phyloP scores from a whole-genome alignment of 2,113 vertebrate genomes.

The Crotalus viridis region DNA sequence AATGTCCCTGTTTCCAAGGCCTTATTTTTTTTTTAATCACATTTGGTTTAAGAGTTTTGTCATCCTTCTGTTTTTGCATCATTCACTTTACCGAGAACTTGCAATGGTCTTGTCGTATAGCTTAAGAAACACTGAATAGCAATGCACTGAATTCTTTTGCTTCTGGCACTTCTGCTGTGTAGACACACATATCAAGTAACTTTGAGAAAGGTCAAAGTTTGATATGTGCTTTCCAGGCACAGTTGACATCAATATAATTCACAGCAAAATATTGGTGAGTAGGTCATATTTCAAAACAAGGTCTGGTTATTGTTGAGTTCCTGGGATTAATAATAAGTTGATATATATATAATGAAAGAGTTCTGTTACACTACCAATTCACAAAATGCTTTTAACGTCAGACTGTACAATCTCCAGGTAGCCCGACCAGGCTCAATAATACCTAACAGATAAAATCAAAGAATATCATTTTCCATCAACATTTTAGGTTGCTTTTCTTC shows the following conservation, averaged over 20 bases:
- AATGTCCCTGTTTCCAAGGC: neutral
- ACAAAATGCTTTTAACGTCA: slow-evolving; percentile 14
- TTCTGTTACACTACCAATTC: neutral
- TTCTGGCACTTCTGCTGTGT: neutral
- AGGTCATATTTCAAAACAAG: slow-evolving; percentile 16
- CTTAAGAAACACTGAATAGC: neutral
- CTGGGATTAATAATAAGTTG: neutral
- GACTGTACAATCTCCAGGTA: neutral
- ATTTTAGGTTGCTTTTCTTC: neutral
- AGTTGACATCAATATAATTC: neutral
- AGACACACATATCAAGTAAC: neutral
- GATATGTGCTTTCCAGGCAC: neutral
- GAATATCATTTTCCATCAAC: neutral
- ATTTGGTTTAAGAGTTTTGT: neutral
- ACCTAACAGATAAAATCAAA: neutral
- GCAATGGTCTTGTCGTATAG: neutral
- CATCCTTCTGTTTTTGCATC: neutral
- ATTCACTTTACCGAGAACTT: neutral
- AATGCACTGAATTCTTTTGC: neutral
- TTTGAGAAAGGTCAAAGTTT: slow-evolving; percentile 7
- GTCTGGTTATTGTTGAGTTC: neutral
- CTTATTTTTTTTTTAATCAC: neutral
- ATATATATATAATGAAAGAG: neutral
- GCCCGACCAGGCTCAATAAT: neutral
- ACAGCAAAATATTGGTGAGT: neutral